Evolutionary conservation across 2,113 vertebrate species (phyloP).

Genomic region (Lagopus muta): DNA sequence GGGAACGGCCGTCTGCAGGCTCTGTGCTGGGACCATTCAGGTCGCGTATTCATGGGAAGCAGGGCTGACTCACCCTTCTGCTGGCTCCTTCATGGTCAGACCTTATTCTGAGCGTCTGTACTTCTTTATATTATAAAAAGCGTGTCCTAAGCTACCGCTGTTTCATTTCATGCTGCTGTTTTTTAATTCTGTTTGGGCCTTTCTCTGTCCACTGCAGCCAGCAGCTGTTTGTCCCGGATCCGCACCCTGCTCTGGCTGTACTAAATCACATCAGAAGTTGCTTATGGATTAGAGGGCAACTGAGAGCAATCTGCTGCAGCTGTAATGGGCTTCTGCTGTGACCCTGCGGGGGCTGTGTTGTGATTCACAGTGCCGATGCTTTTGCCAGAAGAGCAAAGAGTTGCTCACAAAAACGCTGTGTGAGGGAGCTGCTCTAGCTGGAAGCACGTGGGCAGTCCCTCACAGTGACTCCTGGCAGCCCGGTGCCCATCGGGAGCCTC

Average conservation of each 20-base stretch:
- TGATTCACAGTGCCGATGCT: neutral
- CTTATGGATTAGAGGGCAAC: neutral
- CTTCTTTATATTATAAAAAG: neutral
- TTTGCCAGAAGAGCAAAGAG: neutral
- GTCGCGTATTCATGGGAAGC: neutral
- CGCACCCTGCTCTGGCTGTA: neutral
- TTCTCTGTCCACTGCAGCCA: neutral
- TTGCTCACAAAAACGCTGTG: neutral
- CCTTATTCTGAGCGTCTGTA: neutral
- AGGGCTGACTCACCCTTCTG: conserved; percentile 18
- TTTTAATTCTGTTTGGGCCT: neutral
- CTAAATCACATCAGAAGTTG: conserved; percentile 20
- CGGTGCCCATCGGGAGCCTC: fast-evolving
- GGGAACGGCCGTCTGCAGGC: neutral
- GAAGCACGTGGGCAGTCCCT: neutral
- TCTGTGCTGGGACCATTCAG: neutral
- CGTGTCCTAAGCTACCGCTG: neutral
- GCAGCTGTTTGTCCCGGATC: conserved; percentile 23
- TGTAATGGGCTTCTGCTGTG: conserved; percentile 11
- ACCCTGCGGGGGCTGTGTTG: neutral
- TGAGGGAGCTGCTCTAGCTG: neutral
- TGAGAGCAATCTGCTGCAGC: neutral
- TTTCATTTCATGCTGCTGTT: neutral
- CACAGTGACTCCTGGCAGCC: neutral
- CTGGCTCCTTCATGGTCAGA: neutral